Evolutionary conservation across 1,140 invertebrate species (phyloP), one percentile per base, ranked within the genome.

Genomic region (Glossosoma conforme): DNA sequence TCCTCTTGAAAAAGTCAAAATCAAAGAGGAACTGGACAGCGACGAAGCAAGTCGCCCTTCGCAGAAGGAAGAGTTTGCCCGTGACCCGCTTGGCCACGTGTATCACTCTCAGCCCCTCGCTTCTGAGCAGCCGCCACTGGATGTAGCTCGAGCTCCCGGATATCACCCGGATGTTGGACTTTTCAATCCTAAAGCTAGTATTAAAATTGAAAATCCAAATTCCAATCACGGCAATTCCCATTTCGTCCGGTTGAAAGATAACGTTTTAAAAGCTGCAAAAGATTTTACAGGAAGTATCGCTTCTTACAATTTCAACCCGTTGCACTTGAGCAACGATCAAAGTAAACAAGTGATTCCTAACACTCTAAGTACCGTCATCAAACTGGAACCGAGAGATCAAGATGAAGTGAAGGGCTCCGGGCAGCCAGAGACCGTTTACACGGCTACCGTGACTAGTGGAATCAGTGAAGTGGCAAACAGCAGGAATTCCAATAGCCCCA

Each of bases 371-470:
- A 69, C 72, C 18, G 67, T 77, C 13, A 77, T 80, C 37, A 80
- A 80, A 62, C 57, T 79, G 40, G 77, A 80, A 63, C 77, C 77
- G 1, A 67, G 76, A 61, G 77, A 79, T 67, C 77, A 79, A 56
- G 72, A 64, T 60, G 78, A 80, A 58, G 61, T 77, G 50, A 80
- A 78, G 55, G 71, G 62, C 61, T 66, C 70, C 53, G 69, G 67
- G 53, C 68, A 67, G 38, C 62, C 67, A 30, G 71, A 72, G 62
- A 66, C 57, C 0, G 42, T 74, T 22, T 74, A 72, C 47, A 72
- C 70, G 40, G 69, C 70, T 20, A 72, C 70, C 22, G 70, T 73
- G 59, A 67, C 67, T 41, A 62, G 64, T 58, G 69, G 58, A 13
- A 66, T 61, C 54, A 69, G 65, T 61, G 70, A 67, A 3, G 19